Evolutionary conservation across 37 sponge, comb jelly and placozoan genomes (phyloP).

Genomic region (Lycopodina hypogea): DNA sequence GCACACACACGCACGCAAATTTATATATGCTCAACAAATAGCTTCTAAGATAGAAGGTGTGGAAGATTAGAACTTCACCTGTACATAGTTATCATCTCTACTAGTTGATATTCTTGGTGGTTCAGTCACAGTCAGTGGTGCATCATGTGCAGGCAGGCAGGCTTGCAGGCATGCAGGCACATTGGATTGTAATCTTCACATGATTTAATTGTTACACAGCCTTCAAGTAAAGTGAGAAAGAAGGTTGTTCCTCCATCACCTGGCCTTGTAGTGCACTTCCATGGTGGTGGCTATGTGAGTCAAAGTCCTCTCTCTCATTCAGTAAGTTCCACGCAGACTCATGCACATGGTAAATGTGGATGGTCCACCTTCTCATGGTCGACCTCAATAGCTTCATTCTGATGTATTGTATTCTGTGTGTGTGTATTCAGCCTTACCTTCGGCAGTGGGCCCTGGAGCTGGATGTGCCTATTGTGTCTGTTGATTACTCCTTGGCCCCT

Average conservation of each 20-base stretch:
- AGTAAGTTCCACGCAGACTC: constrained; percentile 36
- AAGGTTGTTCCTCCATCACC: constrained; percentile 14
- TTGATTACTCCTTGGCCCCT: constrained; percentile 90
- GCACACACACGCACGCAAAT: too few species aligned
- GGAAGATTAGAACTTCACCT: too few species aligned
- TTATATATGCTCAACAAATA: too few species aligned
- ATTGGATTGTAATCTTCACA: too few species aligned
- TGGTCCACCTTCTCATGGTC: neutral
- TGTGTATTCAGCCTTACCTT: constrained; percentile 68
- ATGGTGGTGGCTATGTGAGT: constrained; percentile 95
- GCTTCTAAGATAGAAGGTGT: too few species aligned
- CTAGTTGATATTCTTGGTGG: too few species aligned
- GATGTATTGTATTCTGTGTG: too few species aligned
- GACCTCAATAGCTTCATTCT: neutral
- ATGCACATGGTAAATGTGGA: neutral
- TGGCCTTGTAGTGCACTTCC: constrained; percentile 83
- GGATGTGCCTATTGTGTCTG: constrained; percentile 79
- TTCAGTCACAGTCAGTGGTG: too few species aligned
- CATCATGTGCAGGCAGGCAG: too few species aligned
- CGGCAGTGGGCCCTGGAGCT: constrained; percentile 80
- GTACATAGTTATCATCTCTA: too few species aligned
- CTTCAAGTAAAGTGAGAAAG: neutral
- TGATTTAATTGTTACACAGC: constrained; percentile 7
- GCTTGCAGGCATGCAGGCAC: too few species aligned
- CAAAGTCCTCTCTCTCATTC: constrained; percentile 83